Evolutionary conservation across 2,113 vertebrate genomes (phyloP), one percentile per base, ranked within the genome.

Genomic region (Gavia stellata): DNA sequence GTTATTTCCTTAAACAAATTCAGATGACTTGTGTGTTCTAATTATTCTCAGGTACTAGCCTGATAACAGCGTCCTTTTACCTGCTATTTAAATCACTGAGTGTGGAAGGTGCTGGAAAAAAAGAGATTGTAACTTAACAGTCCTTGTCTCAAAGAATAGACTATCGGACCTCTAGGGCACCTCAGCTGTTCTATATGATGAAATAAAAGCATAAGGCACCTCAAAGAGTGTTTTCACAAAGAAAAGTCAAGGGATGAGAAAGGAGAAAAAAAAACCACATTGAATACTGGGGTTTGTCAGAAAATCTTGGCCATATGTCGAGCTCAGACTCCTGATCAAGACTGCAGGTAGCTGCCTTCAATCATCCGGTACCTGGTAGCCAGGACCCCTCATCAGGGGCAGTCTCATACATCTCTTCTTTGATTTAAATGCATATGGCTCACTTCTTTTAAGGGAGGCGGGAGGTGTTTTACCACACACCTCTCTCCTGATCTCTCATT

Each of bases 171-270:
- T 95, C 33, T 68, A 81, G 52, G 34, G 47, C 77, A 84, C 29
- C 42, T 91, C 50, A 96, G 83, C 45, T 73, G 20, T 63, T 95
- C 77, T 73, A 29, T 78, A 44, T 0, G 2, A 47, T 86, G 68
- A 94, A 95, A 94, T 95, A 40, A 78, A 95, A 81, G 59, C 21
- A 38, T 45, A 71, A 88, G 26, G 33, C 56, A 92, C 38, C 83
- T 86, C 83, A 96, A 86, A 95, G 91, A 89, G 14, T 61, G 23
- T 81, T 94, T 94, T 92, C 45, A 94, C 67, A 94, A 90, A 90
- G 91, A 90, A 88, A 94, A 95, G 67, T 77, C 71, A 77, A 42
- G 29, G 33, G 34, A 78, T 77, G 24, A 63, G 72, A 92, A 88
- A 73, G 44, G 4, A 88, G n/a, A 10, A 81, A 71, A 70, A 81